phyloP scores from a whole-genome alignment of 2,113 vertebrate genomes.

The Osmerus eperlanus region DNA sequence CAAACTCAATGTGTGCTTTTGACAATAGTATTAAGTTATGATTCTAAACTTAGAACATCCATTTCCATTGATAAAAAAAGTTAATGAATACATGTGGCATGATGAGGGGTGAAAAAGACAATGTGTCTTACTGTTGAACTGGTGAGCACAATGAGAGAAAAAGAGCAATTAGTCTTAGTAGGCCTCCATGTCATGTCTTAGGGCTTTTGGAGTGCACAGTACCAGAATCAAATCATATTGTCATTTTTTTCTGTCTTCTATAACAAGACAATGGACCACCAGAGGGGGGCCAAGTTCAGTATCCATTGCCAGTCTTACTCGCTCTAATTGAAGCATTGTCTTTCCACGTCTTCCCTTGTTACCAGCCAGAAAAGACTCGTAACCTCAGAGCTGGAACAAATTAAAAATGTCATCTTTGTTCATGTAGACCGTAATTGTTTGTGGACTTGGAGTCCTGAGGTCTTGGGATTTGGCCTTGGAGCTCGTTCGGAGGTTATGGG shows the following conservation, averaged over 20 bases:
- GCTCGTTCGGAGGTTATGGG: not conserved
- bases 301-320: conserved; percentile 27
- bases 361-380: conserved; percentile 42
- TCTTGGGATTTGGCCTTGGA: conserved; percentile 26
- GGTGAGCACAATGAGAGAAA: not conserved
- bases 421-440: conserved; percentile 38
- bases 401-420: conserved; percentile 49
- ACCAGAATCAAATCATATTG: conserved; percentile 14
- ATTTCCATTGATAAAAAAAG: no score
- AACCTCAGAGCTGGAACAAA: conserved; percentile 34
- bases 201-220: not conserved
- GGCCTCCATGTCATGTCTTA: not conserved
- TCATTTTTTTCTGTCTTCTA: conserved; percentile 31
- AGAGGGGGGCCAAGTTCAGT: conserved; percentile 14
- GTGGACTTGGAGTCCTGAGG: conserved; percentile 18
- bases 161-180: not conserved
- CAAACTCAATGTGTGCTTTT: no score
- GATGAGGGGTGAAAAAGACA: no score
- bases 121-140: not conserved
- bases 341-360: conserved; percentile 33
- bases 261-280: conserved; percentile 31
- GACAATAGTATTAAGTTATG: no score
- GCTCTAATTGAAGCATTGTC: conserved; percentile 58
- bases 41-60: no score
- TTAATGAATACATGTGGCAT: no score